Percentiles rank a stretch among this genome's conserved stretches.
Evolutionary conservation across 2,888 invertebrate genomes (phyloP).

Genomic region (Tetragonula carbonaria): DNA sequence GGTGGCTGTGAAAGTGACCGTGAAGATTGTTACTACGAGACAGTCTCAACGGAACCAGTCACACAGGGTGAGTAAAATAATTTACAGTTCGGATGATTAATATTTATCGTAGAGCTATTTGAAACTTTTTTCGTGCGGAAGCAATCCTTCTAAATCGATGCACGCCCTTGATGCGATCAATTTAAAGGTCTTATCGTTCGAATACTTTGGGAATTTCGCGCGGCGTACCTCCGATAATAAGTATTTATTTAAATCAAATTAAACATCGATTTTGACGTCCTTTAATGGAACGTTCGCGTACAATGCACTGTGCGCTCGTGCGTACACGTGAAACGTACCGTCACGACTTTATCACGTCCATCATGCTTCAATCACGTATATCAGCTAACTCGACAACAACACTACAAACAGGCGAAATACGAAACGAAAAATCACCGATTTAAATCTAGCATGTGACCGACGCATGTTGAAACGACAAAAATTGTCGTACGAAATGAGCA

Average conservation of each 20-base stretch:
- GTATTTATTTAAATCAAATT: not conserved
- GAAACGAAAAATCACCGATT: not conserved
- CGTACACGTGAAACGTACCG: conserved; percentile 6
- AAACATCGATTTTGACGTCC: not conserved
- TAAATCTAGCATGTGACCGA: not conserved
- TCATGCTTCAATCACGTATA: conserved; percentile 10
- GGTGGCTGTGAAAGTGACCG: conserved; percentile 53
- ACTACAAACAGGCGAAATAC: not conserved
- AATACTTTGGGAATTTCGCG: not conserved
- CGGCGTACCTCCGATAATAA: too few species aligned
- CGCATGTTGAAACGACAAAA: not conserved
- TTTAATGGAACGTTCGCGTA: not conserved
- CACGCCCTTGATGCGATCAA: conserved; percentile 1
- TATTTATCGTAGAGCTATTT: not conserved
- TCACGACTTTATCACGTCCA: not conserved
- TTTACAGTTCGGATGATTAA: conserved; percentile 28
- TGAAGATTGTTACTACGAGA: conserved; percentile 45
- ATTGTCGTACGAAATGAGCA: conserved; percentile 3
- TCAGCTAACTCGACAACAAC: not conserved
- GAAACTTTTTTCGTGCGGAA: not conserved
- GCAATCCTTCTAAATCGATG: not conserved
- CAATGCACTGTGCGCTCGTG: not conserved
- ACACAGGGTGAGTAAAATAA: conserved; percentile 49
- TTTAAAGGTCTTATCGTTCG: not conserved
- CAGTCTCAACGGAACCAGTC: conserved; percentile 25